Evolutionary conservation across 2,113 vertebrate genomes (phyloP), one percentile per base, ranked within the genome.

Genomic region (Chlamydotis undulata): DNA sequence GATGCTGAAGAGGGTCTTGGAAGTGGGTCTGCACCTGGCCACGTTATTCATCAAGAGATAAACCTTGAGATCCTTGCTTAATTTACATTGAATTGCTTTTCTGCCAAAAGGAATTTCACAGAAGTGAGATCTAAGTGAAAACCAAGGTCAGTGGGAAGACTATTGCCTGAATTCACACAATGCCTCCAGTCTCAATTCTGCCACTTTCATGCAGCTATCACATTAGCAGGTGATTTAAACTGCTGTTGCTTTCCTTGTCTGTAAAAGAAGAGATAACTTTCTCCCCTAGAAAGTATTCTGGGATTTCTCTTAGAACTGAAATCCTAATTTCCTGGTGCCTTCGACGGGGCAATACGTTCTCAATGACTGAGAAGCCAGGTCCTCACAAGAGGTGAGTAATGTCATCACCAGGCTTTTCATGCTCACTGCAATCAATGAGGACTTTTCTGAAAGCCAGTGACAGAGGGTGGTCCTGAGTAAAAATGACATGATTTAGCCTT

Each of bases 1-100:
- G 83, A 92, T 90, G 80, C 60, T 89, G 43, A 93, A 89, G 79
- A 93, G n/a, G 57, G 43, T 77, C 47, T 82, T 81, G 80, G 57
- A 86, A 33, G 41, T 37, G 31, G 43, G 52, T 75, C 43, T 85
- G 87, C 83, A 95, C 93, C 89, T 96, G 87, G 45, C 31, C 65
- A 31, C 2, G 0, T 92, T 76, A 89, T 94, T 95, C 53, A 91
- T 73, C 41, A 53, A 50, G 39, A 41, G 41, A 41, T 41, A 41
- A 41, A 41, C 41, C 41, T 41, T 41, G 41, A 41, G 41, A 41
- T 41, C 41, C 41, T 41, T 41, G 41, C 41, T 41, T 41, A 41
- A 41, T 41, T 41, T 41, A 14, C 41, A 41, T 41, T 41, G 41
- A 41, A 41, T 41, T 41, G 41, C 41, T 41, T 60, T 83, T 69